Conservation (phyloP, 2,888 invertebrate genomes). For the Isoperla grammatica region DNA sequence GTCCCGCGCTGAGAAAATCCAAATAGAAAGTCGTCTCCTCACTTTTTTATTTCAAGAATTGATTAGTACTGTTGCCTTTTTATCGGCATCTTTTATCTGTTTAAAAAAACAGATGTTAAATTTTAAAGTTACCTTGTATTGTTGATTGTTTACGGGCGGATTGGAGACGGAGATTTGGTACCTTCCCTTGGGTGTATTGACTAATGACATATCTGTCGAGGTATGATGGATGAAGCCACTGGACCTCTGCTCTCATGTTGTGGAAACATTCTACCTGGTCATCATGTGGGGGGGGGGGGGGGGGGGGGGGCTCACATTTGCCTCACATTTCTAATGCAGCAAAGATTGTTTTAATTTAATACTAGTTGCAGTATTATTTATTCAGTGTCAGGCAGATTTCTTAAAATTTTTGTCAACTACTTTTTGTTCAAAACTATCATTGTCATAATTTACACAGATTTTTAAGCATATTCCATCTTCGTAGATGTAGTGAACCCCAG, state of each 20-base stretch:
- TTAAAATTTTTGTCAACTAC: neutral
- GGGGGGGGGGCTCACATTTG: neutral
- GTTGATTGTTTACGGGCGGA: slow-evolving; percentile 6
- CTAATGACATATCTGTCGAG: slow-evolving; percentile 30
- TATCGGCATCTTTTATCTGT: no score
- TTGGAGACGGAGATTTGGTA: neutral
- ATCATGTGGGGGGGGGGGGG: neutral
- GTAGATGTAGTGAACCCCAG: no score
- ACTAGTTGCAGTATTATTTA: neutral
- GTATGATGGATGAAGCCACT: slow-evolving; percentile 28
- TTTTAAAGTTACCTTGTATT: no score
- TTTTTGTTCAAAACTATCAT: neutral
- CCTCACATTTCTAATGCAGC: neutral
- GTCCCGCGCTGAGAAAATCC: no score
- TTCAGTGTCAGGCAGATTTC: neutral
- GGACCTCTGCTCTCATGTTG: slow-evolving; percentile 12
- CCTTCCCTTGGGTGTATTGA: slow-evolving; percentile 19
- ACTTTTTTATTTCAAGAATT: no score
- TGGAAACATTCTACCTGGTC: slow-evolving; percentile 30
- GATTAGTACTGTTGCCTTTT: no score
- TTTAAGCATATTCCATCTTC: no score
- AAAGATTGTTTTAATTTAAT: no score
- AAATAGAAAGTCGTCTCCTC: no score
- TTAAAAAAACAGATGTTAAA: no score
- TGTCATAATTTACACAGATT: no score